Evolutionary conservation across 1,140 invertebrate genomes (phyloP), one percentile per base, ranked within the genome.

Genomic region (Nomia melanderi): DNA sequence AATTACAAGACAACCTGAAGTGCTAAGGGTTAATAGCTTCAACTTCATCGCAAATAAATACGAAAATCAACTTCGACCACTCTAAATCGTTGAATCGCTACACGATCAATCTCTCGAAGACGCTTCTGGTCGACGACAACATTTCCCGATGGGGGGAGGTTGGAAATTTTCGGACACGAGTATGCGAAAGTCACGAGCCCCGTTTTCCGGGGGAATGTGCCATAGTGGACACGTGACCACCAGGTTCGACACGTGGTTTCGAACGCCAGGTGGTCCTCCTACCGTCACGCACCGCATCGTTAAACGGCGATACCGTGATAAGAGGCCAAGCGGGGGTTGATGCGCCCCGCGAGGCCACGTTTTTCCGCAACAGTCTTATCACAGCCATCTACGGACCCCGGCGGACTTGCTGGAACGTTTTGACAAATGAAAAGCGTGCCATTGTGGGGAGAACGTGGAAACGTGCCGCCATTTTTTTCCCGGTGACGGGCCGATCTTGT

Each of bases 221-320:
- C 71, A 83, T 85, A 63, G 76, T 77, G 83, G 85, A 85, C 86
- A 87, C 86, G 86, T 87, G 86, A 85, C 86, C 85, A 85, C 73
- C 83, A 84, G 73, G 77, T 47, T 73, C 63, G 85, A 85, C 85
- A 78, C 85, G 85, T 87, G 86, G 80, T 85, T 63, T 41, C 50
- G 60, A 76, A 74, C 83, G 75, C 86, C 86, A 87, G 86, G 86
- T 87, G 86, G 86, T 85, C 86, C 74, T 62, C 25, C 64, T 53
- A 50, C 72, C 75, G 85, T 83, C 86, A 85, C 73, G 83, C 81
- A 83, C 44, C 65, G n/a, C 64, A 31, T 82, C 81, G 82, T 83
- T 84, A 86, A 86, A 86, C 81, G 84, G 69, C 76, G 85, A 86
- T 86, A 86, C 79, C 59, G 78, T 82, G 84, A 86, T 86, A 86